Evolutionary conservation across 2,113 vertebrate genomes (phyloP), one percentile per base, ranked within the genome.

Genomic region (Bolborhynchus lineola): DNA sequence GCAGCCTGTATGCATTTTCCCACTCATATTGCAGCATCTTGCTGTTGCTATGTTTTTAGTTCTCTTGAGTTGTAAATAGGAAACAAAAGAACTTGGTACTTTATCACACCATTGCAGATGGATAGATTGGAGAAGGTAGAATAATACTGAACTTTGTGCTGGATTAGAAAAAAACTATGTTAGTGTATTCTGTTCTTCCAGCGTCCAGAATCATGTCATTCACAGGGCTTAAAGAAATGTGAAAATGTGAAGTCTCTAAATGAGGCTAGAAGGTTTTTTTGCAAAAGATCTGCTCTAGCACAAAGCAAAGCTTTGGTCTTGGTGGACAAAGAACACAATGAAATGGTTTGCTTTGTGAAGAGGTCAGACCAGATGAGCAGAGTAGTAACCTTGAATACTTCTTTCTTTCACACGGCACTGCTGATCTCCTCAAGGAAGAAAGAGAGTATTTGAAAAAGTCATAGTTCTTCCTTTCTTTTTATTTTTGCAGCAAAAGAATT

Each of bases 1-100:
- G 86, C 91, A 94, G 92, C 62, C 96, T 95, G 93, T 95, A 92
- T 96, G 64, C 67, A 92, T 96, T 97, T 96, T 97, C 96, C 93
- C 88, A 94, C 96, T 96, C 88, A 23, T 72, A 91, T 23, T 62
- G 80, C 41, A 76, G 88, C 63, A 91, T 90, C 80, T 93, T 89
- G 86, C 86, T 69, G 83, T 84, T 86, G 62, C 83, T 92, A 7
- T 89, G 91, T 76, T 94, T 93, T 95, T 83, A 68, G 63, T 90
- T 93, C 60, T 84, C 47, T 76, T 47, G 65, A 11, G 44, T 88
- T 82, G 74, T 92, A 96, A 93, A 91, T 63, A 82, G 77, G 57
- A 86, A 91, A 92, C 82, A 91, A 95, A 96, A 85, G 82, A 90
- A 72, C 42, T 13, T 72, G 83, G 17, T 26, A 21, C 42, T 91